A percentile compares a stretch with the other conserved stretches of the same genome.
Evolutionary conservation across 1,140 invertebrate genomes (phyloP).

Genomic region (Heliconius nattereri): DNA sequence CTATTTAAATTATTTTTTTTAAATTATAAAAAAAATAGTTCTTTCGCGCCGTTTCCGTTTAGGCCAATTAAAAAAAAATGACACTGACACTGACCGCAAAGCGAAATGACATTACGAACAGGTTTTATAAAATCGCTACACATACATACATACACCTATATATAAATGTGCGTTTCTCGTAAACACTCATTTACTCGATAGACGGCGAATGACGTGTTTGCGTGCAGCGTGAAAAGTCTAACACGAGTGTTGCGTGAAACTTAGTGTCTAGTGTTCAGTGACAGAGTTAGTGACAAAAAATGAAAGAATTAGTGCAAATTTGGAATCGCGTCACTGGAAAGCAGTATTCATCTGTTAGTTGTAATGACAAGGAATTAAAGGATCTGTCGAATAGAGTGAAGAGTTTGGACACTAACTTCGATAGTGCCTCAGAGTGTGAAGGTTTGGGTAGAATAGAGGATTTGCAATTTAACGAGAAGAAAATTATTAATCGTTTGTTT

Average conservation of each 20-base stretch:
- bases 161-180: not conserved
- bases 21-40: not conserved
- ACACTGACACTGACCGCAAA: constrained; percentile 9
- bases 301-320: constrained; percentile 83
- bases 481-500: constrained; percentile 82
- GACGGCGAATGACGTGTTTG: constrained; percentile 7
- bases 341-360: constrained; percentile 76
- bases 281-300: constrained; percentile 50
- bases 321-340: constrained; percentile 79
- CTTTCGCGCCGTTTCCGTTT: not conserved
- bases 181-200: constrained; percentile 6
- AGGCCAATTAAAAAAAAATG: not conserved
- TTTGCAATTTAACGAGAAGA: constrained; percentile 57
- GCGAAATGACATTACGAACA: not conserved
- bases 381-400: constrained; percentile 62
- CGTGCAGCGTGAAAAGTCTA: constrained; percentile 3
- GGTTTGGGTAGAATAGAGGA: constrained; percentile 52
- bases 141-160: not conserved
- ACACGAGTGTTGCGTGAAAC: not conserved
- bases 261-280: not conserved
- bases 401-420: constrained; percentile 55
- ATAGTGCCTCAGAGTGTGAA: constrained; percentile 67
- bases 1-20: not conserved
- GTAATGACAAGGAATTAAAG: constrained; percentile 57
- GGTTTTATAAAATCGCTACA: not conserved